phyloP scores from a whole-genome alignment of 2,888 invertebrate species.

The Odontothrips loti region DNA sequence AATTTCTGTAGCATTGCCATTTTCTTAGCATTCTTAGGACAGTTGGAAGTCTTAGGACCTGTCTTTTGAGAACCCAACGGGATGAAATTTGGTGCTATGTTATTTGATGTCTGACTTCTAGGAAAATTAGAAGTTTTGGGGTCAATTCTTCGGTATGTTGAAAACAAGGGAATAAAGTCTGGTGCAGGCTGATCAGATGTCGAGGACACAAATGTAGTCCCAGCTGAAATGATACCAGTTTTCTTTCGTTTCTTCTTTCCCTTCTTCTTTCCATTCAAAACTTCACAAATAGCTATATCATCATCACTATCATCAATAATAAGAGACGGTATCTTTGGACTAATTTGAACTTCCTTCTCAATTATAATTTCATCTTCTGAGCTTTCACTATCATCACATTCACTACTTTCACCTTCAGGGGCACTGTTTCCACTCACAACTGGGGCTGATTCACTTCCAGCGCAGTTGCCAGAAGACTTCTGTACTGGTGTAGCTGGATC shows the following conservation, averaged over 20 bases:
- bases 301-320: conserved; percentile 6
- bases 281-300: neutral
- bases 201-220: neutral
- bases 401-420: neutral
- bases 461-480: no score
- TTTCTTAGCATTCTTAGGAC: neutral
- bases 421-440: neutral
- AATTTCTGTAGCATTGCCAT: neutral
- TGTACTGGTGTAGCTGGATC: no score
- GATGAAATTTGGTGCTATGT: no score
- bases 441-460: neutral
- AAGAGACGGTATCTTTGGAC: neutral
- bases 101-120: neutral
- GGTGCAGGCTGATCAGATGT: neutral
- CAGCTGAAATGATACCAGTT: neutral
- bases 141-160: neutral
- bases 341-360: neutral
- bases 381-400: neutral
- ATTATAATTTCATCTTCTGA: neutral
- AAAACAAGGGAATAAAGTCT: neutral
- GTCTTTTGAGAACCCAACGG: neutral
- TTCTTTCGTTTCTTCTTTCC: neutral
- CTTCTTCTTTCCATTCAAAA: neutral
- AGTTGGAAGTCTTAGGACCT: neutral
- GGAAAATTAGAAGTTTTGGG: neutral